A percentile compares a stretch with the other conserved stretches of the same genome.
phyloP scores from a whole-genome alignment of 2,888 invertebrate genomes.

The Drosophila vallismaia region DNA sequence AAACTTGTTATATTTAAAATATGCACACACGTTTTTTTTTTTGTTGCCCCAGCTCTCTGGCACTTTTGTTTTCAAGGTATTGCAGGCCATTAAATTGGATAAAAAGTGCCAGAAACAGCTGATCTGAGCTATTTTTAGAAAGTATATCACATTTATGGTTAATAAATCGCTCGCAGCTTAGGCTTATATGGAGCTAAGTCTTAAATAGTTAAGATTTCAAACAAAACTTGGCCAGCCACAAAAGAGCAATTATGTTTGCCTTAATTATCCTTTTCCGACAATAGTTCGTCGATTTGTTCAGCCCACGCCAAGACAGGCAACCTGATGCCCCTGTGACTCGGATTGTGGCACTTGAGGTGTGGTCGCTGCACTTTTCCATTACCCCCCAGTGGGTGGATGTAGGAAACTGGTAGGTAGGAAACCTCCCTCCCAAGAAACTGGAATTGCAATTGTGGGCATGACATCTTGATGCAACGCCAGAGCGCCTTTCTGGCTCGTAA shows the following conservation, averaged over 20 bases:
- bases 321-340: slow-evolving; percentile 43
- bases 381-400: slow-evolving; percentile 34
- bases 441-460: slow-evolving; percentile 29
- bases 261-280: slow-evolving; percentile 21
- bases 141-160: slow-evolving; percentile 43
- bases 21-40: slow-evolving; percentile 51
- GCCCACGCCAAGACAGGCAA: slow-evolving; percentile 25
- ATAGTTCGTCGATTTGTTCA: slow-evolving; percentile 6
- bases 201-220: background rate
- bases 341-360: slow-evolving; percentile 52
- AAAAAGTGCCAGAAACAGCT: slow-evolving; percentile 51
- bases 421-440: slow-evolving; percentile 18
- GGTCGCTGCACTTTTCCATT: slow-evolving; percentile 41
- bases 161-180: slow-evolving; percentile 37
- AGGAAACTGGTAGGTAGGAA: background rate
- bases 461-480: slow-evolving; percentile 20
- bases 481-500: slow-evolving; percentile 41
- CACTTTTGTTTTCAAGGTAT: slow-evolving; percentile 59
- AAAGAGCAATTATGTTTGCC: no score
- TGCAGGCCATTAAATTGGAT: slow-evolving; percentile 59
- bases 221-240: no score
- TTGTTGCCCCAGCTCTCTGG: background rate
- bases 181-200: no score
- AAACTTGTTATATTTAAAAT: slow-evolving; percentile 79
- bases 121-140: slow-evolving; percentile 46